Conservation (phyloP, 2,113 vertebrate species). For the Megaleporinus macrocephalus region DNA sequence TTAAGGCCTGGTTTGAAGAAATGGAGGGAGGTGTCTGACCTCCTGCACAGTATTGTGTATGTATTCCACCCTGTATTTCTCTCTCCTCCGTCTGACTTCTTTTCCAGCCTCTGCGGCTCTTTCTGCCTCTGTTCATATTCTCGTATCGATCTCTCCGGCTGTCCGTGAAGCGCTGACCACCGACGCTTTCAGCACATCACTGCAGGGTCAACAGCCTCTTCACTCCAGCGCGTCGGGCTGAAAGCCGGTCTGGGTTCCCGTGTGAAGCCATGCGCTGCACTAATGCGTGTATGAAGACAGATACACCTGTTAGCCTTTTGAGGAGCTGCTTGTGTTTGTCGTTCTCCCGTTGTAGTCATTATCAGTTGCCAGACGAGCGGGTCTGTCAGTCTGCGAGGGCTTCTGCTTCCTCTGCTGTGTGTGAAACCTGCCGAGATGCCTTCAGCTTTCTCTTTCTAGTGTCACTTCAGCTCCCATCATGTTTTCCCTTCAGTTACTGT, state of each 20-base stretch:
- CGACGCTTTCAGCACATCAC: not conserved
- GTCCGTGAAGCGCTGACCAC: not conserved
- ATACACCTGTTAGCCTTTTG: not conserved
- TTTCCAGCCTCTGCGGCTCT: not conserved
- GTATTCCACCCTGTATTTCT: not conserved
- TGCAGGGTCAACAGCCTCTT: not conserved
- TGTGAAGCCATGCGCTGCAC: not conserved
- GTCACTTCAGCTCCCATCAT: not conserved
- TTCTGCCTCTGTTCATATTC: not conserved
- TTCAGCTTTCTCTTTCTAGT: not conserved
- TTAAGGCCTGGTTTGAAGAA: no score
- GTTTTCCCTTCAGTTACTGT: not conserved
- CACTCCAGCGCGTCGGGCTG: not conserved
- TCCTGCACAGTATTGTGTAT: no score
- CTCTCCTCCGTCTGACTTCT: not conserved
- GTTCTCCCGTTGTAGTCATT: constrained; percentile 1
- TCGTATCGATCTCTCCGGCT: not conserved
- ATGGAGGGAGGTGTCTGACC: no score
- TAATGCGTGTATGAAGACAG: constrained; percentile 1
- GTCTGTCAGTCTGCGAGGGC: not conserved
- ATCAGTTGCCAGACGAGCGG: not conserved
- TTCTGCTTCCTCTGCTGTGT: not conserved
- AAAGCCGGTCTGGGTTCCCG: not conserved
- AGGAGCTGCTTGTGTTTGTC: not conserved
- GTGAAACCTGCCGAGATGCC: not conserved